Evolutionary conservation across 2,888 invertebrate genomes (phyloP).

Genomic region (Aleiodes alternator): DNA sequence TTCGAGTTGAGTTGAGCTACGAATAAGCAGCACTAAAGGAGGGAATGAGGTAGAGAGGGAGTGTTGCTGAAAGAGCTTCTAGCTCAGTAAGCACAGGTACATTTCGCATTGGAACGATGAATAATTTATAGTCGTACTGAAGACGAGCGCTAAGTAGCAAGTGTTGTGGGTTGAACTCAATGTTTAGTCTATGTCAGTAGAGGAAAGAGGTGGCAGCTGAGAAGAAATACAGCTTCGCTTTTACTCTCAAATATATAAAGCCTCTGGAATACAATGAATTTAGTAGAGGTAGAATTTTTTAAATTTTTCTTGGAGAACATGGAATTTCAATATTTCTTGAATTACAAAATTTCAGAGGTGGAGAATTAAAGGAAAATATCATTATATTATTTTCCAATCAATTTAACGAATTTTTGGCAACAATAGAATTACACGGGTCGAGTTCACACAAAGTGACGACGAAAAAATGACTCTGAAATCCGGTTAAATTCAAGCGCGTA

Average conservation of each 20-base stretch:
- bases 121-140: constrained; percentile 52
- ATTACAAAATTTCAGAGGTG: neutral
- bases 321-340: constrained; percentile 18
- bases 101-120: constrained; percentile 52
- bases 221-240: neutral
- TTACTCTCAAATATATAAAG: neutral
- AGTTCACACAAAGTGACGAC: too few species aligned
- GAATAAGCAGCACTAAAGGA: constrained; percentile 13
- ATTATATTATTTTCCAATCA: neutral
- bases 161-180: constrained; percentile 56
- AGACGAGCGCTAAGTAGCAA: constrained; percentile 56
- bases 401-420: neutral
- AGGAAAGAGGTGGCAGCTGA: neutral
- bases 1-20: constrained; percentile 18
- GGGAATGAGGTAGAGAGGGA: constrained; percentile 29
- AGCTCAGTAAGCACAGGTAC: constrained; percentile 49
- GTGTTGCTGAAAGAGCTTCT: constrained; percentile 34
- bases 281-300: constrained; percentile 19
- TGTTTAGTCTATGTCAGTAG: constrained; percentile 52
- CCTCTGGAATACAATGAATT: constrained; percentile 10
- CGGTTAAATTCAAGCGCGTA: neutral
- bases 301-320: constrained; percentile 30
- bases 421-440: too few species aligned
- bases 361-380: too few species aligned
- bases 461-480: neutral